Percentiles rank a stretch among this genome's conserved stretches.
Conservation (phyloP, 2,113 vertebrate genomes). For the Hassar affinis region DNA sequence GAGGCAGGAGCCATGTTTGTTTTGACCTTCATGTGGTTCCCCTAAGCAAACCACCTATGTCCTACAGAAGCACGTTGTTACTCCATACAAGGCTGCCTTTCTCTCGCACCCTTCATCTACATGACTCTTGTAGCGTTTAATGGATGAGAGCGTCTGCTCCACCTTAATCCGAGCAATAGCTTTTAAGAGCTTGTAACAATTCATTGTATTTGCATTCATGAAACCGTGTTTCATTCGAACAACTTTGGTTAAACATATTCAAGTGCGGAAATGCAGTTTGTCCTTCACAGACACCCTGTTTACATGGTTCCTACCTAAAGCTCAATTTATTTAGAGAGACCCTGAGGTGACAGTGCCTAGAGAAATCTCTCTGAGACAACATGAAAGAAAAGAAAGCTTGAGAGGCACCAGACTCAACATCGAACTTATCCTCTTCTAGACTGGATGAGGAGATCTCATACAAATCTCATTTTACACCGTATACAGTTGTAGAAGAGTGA, state of each 20-base stretch:
- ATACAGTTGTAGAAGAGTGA: not conserved
- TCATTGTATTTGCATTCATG: not conserved
- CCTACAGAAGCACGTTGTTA: slow-evolving; percentile 32
- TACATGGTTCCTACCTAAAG: not conserved
- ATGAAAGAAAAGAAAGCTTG: not conserved
- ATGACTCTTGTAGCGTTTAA: not conserved
- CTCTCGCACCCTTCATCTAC: not conserved
- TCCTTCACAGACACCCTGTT: not conserved
- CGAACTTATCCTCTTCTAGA: not conserved
- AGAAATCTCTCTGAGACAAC: not conserved
- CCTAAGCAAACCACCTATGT: slow-evolving; percentile 49
- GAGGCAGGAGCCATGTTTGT: slow-evolving; percentile 52
- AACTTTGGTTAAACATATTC: not conserved
- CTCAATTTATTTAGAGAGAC: not conserved
- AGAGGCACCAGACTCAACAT: not conserved
- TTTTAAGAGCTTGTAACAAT: not conserved
- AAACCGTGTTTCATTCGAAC: not conserved
- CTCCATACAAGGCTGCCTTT: not conserved
- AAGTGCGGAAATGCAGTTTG: not conserved
- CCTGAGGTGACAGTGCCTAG: not conserved
- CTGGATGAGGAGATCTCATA: not conserved
- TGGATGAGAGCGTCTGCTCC: not conserved
- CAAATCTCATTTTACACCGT: not conserved
- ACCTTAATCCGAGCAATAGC: not conserved
- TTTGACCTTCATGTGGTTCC: slow-evolving; percentile 56